These are phyloP conservation scores for Manduca sexta DNA, from an alignment of 1,140 invertebrate genomes.

Conservation along the genomic window DNA sequence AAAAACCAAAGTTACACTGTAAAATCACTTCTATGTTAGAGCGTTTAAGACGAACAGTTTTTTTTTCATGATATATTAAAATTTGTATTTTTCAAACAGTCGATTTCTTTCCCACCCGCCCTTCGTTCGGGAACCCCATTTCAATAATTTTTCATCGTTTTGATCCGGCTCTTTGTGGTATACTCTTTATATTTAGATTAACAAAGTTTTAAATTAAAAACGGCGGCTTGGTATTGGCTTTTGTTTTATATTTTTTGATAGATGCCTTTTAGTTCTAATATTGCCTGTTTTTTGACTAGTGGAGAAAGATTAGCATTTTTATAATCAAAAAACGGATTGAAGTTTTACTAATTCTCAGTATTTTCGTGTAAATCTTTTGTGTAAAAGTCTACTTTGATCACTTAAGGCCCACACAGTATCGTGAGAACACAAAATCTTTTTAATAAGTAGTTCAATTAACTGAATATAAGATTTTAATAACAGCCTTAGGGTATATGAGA, in stretches of 20 bases:
- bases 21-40: constrained; percentile 18
- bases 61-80: constrained; percentile 18
- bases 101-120: constrained; percentile 47
- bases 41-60: constrained; percentile 7
- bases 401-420: too few species aligned
- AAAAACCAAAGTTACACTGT: not conserved
- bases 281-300: too few species aligned
- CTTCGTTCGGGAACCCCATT: constrained; percentile 48
- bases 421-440: too few species aligned
- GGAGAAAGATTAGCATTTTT: too few species aligned
- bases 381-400: too few species aligned
- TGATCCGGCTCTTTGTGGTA: constrained; percentile 65
- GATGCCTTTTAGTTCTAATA: not conserved
- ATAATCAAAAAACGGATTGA: too few species aligned
- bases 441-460: too few species aligned
- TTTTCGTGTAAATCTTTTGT: too few species aligned
- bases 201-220: constrained; percentile 71
- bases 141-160: constrained; percentile 72
- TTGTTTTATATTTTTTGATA: constrained; percentile 5
- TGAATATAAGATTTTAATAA: too few species aligned
- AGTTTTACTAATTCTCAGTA: too few species aligned
- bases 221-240: constrained; percentile 40
- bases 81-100: constrained; percentile 43
- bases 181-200: constrained; percentile 64
- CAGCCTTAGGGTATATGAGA: too few species aligned